Conservation (phyloP, 2,113 vertebrate genomes). For the Daboia siamensis region DNA sequence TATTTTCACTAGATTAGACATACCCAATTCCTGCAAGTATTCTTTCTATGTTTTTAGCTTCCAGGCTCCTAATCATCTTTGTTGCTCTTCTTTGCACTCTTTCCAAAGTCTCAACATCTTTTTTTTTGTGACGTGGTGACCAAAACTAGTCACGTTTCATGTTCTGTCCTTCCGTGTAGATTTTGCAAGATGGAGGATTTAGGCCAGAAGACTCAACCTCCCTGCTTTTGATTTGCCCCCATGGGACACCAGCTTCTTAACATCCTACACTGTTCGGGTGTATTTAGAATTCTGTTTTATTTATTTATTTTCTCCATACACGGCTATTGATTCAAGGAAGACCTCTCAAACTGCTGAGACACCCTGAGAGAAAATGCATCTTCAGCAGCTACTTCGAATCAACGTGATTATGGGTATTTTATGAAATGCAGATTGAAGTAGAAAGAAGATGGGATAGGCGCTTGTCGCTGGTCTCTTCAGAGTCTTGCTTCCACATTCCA, state of each 20-base stretch:
- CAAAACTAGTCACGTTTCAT: background rate
- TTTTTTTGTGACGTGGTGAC: too few relatives aligned
- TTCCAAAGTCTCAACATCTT: too few relatives aligned
- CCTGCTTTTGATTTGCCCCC: background rate
- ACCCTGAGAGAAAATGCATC: background rate
- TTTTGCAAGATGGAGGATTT: background rate
- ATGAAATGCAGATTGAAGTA: background rate
- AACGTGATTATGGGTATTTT: background rate
- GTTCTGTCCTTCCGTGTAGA: background rate
- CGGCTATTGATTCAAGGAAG: background rate
- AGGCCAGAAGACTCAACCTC: background rate
- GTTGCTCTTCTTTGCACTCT: too few relatives aligned
- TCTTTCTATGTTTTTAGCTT: too few relatives aligned
- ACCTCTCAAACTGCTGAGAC: background rate
- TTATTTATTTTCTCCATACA: background rate
- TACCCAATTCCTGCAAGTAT: too few relatives aligned
- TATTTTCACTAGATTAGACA: too few relatives aligned
- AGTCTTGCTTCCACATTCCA: background rate
- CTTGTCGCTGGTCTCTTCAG: background rate
- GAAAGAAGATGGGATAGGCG: rapidly evolving
- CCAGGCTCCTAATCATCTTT: too few relatives aligned
- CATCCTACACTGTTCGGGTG: background rate
- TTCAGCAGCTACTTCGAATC: background rate
- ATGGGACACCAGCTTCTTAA: background rate
- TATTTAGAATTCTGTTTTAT: background rate